A percentile compares a stretch with the other conserved stretches of the same genome.
Conservation (phyloP, 2,888 invertebrate genomes). For the Tetheella fluctuosa region DNA sequence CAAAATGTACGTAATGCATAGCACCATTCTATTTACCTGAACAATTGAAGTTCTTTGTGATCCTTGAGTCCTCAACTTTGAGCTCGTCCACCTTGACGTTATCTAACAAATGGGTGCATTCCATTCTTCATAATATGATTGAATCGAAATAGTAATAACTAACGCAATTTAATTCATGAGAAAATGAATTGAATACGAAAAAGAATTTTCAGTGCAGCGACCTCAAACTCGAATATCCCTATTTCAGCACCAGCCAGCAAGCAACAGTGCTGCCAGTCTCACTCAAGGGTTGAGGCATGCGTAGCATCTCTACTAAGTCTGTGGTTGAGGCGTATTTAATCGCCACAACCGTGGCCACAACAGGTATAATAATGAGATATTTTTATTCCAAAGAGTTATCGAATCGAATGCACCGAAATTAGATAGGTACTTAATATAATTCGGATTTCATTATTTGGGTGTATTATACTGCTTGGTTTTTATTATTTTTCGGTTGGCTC, state of each 20-base stretch:
- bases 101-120: constrained; percentile 88
- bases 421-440: too few relatives aligned
- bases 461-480: too few relatives aligned
- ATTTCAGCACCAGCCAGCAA: constrained; percentile 10
- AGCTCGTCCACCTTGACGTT: constrained; percentile 85
- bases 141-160: constrained; percentile 47
- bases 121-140: constrained; percentile 82
- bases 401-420: too few relatives aligned
- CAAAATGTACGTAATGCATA: constrained; percentile 30
- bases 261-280: too few relatives aligned
- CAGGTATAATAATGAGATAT: too few relatives aligned
- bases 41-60: constrained; percentile 86
- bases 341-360: too few relatives aligned
- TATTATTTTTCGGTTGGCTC: too few relatives aligned
- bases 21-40: constrained; percentile 81
- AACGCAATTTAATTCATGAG: constrained; percentile 55
- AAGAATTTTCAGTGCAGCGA: constrained; percentile 42
- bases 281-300: too few relatives aligned
- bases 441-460: too few relatives aligned
- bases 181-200: constrained; percentile 44
- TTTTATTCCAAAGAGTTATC: too few relatives aligned
- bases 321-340: too few relatives aligned
- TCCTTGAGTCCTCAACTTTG: constrained; percentile 75
- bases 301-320: too few relatives aligned
- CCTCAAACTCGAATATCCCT: constrained; percentile 31